Conservation (phyloP, 2,888 invertebrate species). For the Drosophila cracens region DNA sequence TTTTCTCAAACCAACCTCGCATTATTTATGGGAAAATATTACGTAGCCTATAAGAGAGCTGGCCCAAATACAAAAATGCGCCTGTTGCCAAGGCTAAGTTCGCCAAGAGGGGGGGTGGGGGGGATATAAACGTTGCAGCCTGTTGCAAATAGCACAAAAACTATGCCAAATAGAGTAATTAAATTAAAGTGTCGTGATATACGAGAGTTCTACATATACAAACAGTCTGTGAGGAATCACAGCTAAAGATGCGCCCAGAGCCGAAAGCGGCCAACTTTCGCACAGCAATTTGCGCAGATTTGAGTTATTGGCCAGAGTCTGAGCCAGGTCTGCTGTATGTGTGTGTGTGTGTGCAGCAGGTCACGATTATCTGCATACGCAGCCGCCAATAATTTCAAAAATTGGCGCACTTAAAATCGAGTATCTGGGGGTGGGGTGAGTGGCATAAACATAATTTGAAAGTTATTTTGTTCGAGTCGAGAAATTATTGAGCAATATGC, state of each 20-base stretch:
- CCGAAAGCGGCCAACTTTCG: slow-evolving; percentile 39
- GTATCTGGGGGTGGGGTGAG: not conserved
- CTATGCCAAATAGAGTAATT: slow-evolving; percentile 73
- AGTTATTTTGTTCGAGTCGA: slow-evolving; percentile 69
- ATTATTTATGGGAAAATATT: slow-evolving; percentile 81
- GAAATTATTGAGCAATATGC: slow-evolving; percentile 85
- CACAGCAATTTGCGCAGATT: slow-evolving; percentile 53
- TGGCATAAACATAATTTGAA: slow-evolving; percentile 77
- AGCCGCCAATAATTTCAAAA: slow-evolving; percentile 81
- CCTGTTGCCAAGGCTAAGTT: slow-evolving; percentile 9
- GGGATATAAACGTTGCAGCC: not conserved
- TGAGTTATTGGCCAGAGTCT: slow-evolving; percentile 57
- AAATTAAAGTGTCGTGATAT: slow-evolving; percentile 58
- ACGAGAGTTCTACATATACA: slow-evolving; percentile 42
- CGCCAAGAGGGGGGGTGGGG: not conserved
- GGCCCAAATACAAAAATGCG: slow-evolving; percentile 58
- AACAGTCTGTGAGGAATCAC: slow-evolving; percentile 24
- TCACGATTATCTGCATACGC: slow-evolving; percentile 83
- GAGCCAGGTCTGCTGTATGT: slow-evolving; percentile 8
- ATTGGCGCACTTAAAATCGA: slow-evolving; percentile 80
- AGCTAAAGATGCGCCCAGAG: slow-evolving; percentile 22
- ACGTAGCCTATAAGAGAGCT: slow-evolving; percentile 31
- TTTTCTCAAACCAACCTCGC: slow-evolving; percentile 69
- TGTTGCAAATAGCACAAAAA: slow-evolving; percentile 15
- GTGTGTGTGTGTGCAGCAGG: slow-evolving; percentile 61